These are phyloP conservation scores for Drosophila basisetae DNA, from an alignment of 2,888 invertebrate species.

Conservation along the genomic window DNA sequence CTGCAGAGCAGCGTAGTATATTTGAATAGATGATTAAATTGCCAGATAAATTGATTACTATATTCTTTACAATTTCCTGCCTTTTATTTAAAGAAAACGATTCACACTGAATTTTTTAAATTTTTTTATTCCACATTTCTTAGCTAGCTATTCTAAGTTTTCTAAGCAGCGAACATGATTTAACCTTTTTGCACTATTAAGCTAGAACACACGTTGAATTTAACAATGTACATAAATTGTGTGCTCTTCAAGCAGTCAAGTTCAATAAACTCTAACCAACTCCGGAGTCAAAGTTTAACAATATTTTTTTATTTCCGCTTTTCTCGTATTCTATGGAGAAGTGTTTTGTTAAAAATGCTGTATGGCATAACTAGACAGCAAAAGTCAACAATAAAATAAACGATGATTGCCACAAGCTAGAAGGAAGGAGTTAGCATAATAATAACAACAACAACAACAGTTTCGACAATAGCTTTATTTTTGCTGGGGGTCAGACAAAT, in stretches of 20 bases:
- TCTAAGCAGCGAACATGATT: slow-evolving; percentile 27
- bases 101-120: not conserved
- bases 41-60: not conserved
- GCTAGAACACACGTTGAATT: slow-evolving; percentile 24
- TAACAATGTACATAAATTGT: slow-evolving; percentile 22
- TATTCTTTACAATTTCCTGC: not conserved
- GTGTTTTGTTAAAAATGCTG: slow-evolving; percentile 38
- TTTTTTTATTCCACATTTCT: not conserved
- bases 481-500: slow-evolving; percentile 64
- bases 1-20: not conserved
- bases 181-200: slow-evolving; percentile 58
- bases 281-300: slow-evolving; percentile 47
- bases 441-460: slow-evolving; percentile 23
- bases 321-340: slow-evolving; percentile 37
- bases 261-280: slow-evolving; percentile 67
- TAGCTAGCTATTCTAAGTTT: slow-evolving; percentile 18
- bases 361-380: slow-evolving; percentile 62
- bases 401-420: slow-evolving; percentile 21
- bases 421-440: slow-evolving; percentile 39
- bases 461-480: slow-evolving; percentile 30
- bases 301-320: slow-evolving; percentile 62
- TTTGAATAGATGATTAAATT: not conserved
- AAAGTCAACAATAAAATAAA: slow-evolving; percentile 47
- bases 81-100: not conserved
- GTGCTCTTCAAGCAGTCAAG: slow-evolving; percentile 40